These are phyloP conservation scores for Callopanchax toddi DNA, from an alignment of 2,113 vertebrate genomes.

Conservation along the genomic window DNA sequence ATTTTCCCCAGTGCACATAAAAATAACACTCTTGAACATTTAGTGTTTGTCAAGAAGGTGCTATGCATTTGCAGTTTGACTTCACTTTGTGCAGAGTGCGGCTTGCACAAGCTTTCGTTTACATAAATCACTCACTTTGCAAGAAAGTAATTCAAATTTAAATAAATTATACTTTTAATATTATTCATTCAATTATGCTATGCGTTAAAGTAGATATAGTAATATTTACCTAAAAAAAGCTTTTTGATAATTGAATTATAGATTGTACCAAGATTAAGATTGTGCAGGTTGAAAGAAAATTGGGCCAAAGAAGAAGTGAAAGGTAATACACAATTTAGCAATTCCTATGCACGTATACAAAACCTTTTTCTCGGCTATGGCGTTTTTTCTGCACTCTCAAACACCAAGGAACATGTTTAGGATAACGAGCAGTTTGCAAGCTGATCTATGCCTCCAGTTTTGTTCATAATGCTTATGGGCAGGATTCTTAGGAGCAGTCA, in stretches of 20 bases:
- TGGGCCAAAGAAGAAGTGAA: background rate
- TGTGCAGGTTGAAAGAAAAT: too few relatives aligned
- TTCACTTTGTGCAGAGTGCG: conserved; percentile 7
- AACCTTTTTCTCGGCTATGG: too few relatives aligned
- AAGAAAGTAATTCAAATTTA: conserved; percentile 7
- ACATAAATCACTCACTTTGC: conserved; percentile 22
- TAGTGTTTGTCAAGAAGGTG: conserved; percentile 43
- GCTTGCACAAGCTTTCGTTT: conserved; percentile 31
- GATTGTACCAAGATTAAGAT: background rate
- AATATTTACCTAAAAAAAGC: background rate
- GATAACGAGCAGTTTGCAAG: too few relatives aligned
- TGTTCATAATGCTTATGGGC: too few relatives aligned
- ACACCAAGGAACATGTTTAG: too few relatives aligned
- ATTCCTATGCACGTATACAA: too few relatives aligned
- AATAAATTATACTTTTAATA: conserved; percentile 16
- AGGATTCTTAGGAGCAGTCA: too few relatives aligned
- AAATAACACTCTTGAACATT: conserved; percentile 52
- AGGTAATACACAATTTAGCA: too few relatives aligned
- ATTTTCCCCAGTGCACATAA: conserved; percentile 47
- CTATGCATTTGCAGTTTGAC: conserved; percentile 28
- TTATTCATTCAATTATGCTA: background rate
- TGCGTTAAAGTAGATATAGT: conserved; percentile 5
- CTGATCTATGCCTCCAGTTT: too few relatives aligned
- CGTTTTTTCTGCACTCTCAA: too few relatives aligned
- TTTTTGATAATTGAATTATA: conserved; percentile 2